Conservation (phyloP, 92 coral and sea anemone species). For the Parazoanthus darwini region DNA sequence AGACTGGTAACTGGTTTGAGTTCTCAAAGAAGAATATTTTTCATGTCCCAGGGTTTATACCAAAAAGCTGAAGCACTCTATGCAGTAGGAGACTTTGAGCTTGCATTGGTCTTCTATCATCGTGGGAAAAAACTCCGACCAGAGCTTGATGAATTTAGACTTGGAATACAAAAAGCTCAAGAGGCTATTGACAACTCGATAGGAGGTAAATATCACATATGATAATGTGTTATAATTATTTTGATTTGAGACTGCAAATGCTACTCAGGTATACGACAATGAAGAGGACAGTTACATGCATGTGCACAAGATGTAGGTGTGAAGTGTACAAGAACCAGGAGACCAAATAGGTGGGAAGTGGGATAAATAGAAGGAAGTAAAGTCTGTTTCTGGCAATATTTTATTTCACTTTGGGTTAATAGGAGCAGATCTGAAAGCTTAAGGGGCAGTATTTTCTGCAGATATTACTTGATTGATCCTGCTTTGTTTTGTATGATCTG, state of each 20-base stretch:
- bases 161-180: constrained; percentile 98
- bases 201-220: constrained; percentile 69
- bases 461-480: too few relatives aligned
- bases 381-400: too few relatives aligned
- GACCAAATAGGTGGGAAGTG: too few relatives aligned
- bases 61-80: constrained; percentile 99
- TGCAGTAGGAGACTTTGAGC: constrained; percentile 97
- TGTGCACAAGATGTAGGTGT: too few relatives aligned
- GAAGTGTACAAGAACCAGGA: too few relatives aligned
- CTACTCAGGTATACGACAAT: not conserved
- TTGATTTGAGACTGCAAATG: not conserved
- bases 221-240: not conserved
- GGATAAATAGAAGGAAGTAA: too few relatives aligned
- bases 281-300: too few relatives aligned
- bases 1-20: not conserved
- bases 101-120: constrained; percentile 91
- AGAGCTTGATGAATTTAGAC: constrained; percentile 89
- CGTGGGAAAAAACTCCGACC: constrained; percentile 93
- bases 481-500: too few relatives aligned
- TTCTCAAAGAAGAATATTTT: not conserved
- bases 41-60: constrained; percentile 76
- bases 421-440: too few relatives aligned
- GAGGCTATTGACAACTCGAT: constrained; percentile 98
- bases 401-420: too few relatives aligned
- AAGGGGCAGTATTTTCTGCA: too few relatives aligned